A percentile compares a stretch with the other conserved stretches of the same genome.
Conservation (phyloP, 2,888 invertebrate species). For the Apotomis betuletana region DNA sequence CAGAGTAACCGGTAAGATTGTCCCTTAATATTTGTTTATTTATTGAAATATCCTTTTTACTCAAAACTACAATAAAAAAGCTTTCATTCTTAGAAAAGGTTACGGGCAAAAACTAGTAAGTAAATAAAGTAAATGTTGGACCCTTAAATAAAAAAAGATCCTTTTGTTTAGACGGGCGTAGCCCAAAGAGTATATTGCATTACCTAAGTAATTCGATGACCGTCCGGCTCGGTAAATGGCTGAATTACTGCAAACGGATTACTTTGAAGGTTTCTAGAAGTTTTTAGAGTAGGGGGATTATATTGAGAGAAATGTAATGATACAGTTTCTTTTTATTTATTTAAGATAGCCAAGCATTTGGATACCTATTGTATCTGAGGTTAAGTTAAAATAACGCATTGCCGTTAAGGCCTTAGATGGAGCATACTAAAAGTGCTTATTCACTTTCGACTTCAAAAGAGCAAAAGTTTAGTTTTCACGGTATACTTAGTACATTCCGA, state of each 20-base stretch:
- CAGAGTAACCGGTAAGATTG: too few species aligned
- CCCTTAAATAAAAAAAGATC: constrained; percentile 24
- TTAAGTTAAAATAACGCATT: too few species aligned
- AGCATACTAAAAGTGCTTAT: too few species aligned
- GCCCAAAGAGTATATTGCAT: constrained; percentile 35
- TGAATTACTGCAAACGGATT: constrained; percentile 20
- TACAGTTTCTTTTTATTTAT: background rate
- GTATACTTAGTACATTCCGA: too few species aligned
- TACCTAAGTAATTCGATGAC: constrained; percentile 37
- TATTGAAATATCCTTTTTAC: too few species aligned
- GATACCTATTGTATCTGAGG: too few species aligned
- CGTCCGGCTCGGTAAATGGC: constrained; percentile 20
- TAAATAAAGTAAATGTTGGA: constrained; percentile 15
- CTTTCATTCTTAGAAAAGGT: background rate
- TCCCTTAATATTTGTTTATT: too few species aligned
- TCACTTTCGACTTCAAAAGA: too few species aligned
- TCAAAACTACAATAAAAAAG: too few species aligned
- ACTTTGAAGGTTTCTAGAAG: background rate
- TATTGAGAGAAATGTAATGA: background rate
- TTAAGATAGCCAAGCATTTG: too few species aligned
- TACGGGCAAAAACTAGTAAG: background rate
- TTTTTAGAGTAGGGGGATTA: background rate
- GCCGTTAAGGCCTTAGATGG: too few species aligned
- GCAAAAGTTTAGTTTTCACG: too few species aligned
- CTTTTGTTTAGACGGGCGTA: constrained; percentile 30